Evolutionary conservation across 2,113 vertebrate species (phyloP).

Genomic region (Oceanodroma tethys): DNA sequence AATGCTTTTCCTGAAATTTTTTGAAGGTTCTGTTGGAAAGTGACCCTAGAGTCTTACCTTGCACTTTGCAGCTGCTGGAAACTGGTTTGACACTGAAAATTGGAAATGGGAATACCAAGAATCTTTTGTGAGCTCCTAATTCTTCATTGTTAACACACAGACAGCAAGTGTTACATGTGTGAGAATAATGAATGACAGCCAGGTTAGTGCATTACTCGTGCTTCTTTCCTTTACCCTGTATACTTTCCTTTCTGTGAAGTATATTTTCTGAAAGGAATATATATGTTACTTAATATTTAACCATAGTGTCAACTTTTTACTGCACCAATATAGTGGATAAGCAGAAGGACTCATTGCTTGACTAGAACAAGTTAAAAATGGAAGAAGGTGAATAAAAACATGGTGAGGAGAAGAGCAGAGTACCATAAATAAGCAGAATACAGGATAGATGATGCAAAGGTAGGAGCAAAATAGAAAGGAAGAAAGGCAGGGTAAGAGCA

Average conservation of each 20-base stretch:
- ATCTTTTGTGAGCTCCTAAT: background rate
- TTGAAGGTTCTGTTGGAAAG: background rate
- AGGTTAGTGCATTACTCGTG: background rate
- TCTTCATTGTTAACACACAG: background rate
- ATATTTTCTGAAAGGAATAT: background rate
- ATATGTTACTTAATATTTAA: background rate
- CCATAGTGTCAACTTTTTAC: background rate
- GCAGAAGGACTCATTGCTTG: background rate
- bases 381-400: background rate
- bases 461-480: background rate
- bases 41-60: background rate
- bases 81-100: background rate
- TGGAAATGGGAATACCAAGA: background rate
- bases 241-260: background rate
- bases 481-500: background rate
- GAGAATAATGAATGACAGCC: background rate
- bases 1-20: background rate
- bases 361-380: background rate
- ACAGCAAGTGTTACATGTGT: background rate
- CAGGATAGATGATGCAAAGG: background rate
- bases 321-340: background rate
- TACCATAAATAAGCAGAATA: background rate
- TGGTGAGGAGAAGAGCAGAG: background rate
- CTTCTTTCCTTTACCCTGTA: background rate
- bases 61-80: background rate